Percentiles rank a stretch among this genome's conserved stretches.
phyloP scores from a whole-genome alignment of 1,140 invertebrate genomes.

The Ceratoteleas bidentatus region DNA sequence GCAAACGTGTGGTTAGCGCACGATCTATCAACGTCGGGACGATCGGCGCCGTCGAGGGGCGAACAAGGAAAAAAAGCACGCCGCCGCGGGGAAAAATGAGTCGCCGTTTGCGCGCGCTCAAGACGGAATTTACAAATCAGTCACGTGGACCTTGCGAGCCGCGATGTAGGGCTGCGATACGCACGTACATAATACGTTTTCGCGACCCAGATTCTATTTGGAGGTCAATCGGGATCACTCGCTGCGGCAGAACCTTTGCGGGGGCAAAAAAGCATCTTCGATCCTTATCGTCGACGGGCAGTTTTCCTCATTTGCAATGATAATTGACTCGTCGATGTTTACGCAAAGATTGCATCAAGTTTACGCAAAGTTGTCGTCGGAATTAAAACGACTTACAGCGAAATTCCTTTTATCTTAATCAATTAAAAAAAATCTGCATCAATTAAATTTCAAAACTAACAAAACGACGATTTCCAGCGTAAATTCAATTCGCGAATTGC shows the following conservation, averaged over 20 bases:
- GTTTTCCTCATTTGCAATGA: too few species aligned
- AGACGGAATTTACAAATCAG: conserved; percentile 52
- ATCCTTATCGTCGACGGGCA: background rate
- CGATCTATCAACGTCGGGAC: too few species aligned
- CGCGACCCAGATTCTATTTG: conserved; percentile 62
- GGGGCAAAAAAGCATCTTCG: conserved; percentile 17
- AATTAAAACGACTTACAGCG: too few species aligned
- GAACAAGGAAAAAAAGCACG: conserved; percentile 24
- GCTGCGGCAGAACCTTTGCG: conserved; percentile 25
- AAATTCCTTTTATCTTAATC: too few species aligned
- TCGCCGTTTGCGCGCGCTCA: conserved; percentile 6
- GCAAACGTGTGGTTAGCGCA: too few species aligned
- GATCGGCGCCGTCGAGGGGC: background rate
- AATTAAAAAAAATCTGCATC: too few species aligned
- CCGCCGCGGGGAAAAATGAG: conserved; percentile 17
- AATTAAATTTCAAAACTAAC: too few species aligned
- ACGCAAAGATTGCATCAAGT: too few species aligned
- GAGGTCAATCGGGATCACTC: conserved; percentile 63
- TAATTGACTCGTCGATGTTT: too few species aligned
- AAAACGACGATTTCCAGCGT: too few species aligned
- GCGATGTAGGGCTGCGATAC: conserved; percentile 65
- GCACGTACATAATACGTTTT: conserved; percentile 65
- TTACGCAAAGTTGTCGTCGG: too few species aligned
- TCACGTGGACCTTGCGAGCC: conserved; percentile 50
- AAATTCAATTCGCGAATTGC: too few species aligned